Conservation (phyloP, 1,140 invertebrate genomes). For the Drosophila asahinai region DNA sequence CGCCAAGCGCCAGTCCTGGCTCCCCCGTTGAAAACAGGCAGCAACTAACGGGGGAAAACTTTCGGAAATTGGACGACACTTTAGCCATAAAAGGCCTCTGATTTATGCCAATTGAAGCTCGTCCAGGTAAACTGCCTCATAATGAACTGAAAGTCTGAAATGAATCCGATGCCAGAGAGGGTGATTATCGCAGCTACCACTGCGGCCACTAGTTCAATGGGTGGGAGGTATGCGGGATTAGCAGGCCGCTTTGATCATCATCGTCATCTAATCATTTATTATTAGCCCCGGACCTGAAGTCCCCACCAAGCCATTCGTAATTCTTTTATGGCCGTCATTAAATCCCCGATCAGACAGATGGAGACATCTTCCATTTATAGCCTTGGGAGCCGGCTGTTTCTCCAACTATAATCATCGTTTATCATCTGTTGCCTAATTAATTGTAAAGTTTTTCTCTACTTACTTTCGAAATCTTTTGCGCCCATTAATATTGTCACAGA, state of each 20-base stretch:
- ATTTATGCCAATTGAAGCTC: slow-evolving; percentile 76
- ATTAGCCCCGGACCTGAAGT: slow-evolving; percentile 35
- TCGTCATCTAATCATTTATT: slow-evolving; percentile 64
- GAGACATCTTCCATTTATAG: slow-evolving; percentile 70
- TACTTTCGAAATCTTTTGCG: slow-evolving; percentile 36
- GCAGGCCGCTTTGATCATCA: slow-evolving; percentile 65
- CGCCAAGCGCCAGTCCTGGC: neutral
- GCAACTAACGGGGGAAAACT: slow-evolving; percentile 38
- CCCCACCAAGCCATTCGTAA: slow-evolving; percentile 22
- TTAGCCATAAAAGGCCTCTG: slow-evolving; percentile 74
- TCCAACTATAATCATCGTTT: slow-evolving; percentile 76
- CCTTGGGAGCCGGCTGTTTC: slow-evolving; percentile 8
- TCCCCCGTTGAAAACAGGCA: slow-evolving; percentile 14
- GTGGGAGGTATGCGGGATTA: slow-evolving; percentile 11
- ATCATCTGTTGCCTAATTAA: slow-evolving; percentile 77
- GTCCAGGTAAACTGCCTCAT: slow-evolving; percentile 73
- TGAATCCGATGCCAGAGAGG: slow-evolving; percentile 46
- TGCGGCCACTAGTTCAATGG: slow-evolving; percentile 13
- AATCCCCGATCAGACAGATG: slow-evolving; percentile 63
- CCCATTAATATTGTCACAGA: slow-evolving; percentile 81
- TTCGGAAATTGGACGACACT: slow-evolving; percentile 78
- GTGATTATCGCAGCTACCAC: slow-evolving; percentile 33
- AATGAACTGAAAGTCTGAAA: slow-evolving; percentile 60
- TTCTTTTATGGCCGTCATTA: slow-evolving; percentile 73
- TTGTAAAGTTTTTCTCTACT: slow-evolving; percentile 67